Percentiles rank a stretch among this genome's conserved stretches.
Evolutionary conservation across 2,113 vertebrate species (phyloP).

Genomic region (Chunga burmeisteri): DNA sequence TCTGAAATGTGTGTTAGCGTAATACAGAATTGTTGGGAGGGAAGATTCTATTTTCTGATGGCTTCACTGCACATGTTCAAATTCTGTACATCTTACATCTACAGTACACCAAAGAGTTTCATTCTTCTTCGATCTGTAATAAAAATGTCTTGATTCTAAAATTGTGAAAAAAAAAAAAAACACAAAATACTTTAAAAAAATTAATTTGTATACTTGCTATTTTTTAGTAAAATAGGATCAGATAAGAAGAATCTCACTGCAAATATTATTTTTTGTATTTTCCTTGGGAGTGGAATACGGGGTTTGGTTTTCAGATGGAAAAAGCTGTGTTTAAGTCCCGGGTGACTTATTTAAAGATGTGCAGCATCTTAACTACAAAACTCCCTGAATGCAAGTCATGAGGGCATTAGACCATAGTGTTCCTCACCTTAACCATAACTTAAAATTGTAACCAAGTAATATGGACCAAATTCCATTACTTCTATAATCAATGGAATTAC

Average conservation of each 20-base stretch:
- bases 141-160: not conserved
- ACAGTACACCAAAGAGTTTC: not conserved
- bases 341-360: not conserved
- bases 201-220: not conserved
- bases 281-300: not conserved
- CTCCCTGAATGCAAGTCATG: not conserved
- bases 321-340: not conserved
- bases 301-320: not conserved
- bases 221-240: not conserved
- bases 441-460: not conserved
- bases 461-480: not conserved
- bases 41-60: not conserved
- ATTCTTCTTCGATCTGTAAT: not conserved
- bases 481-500: not conserved
- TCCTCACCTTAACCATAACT: not conserved
- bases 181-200: not conserved
- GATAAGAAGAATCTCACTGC: not conserved
- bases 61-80: not conserved
- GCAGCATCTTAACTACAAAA: not conserved
- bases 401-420: not conserved
- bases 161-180: not conserved
- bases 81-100: not conserved
- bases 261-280: not conserved
- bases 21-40: not conserved
- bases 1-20: not conserved